Conservation (phyloP, 2,113 vertebrate genomes). For the Saguinus midas region DNA sequence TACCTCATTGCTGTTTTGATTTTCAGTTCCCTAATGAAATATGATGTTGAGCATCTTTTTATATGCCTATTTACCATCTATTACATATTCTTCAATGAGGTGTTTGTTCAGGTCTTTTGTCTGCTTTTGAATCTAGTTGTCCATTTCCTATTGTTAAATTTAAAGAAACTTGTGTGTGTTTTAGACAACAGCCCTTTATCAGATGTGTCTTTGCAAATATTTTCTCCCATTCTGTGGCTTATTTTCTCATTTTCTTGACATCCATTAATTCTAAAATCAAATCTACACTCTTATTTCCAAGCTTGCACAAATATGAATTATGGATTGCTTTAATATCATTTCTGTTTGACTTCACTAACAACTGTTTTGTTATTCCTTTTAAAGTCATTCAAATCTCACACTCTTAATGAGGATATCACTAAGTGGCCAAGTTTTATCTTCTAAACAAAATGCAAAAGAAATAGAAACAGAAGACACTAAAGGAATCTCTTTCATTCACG, state of each 20-base stretch:
- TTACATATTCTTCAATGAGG: not conserved
- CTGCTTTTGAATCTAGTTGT: not conserved
- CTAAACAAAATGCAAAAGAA: not conserved
- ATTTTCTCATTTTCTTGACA: not conserved
- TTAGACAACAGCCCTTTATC: not conserved
- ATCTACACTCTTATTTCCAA: not conserved
- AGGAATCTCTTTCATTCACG: not conserved
- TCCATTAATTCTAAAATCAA: not conserved
- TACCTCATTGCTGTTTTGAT: not conserved
- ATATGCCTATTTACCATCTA: not conserved
- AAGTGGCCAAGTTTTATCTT: not conserved
- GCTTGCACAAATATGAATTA: not conserved
- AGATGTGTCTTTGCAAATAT: not conserved
- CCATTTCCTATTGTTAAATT: not conserved
- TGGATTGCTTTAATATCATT: not conserved
- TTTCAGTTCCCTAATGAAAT: not conserved
- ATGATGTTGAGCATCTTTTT: not conserved
- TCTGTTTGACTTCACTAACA: not conserved
- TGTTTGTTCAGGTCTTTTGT: not conserved
- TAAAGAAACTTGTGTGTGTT: not conserved
- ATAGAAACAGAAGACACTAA: not conserved
- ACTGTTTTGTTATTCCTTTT: not conserved
- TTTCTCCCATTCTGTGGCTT: not conserved
- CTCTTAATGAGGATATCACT: not conserved
- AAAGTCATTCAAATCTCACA: not conserved